Base-by-base conservation (phyloP, 2,113 vertebrate genomes). In the Hippopotamus amphibius region DNA sequence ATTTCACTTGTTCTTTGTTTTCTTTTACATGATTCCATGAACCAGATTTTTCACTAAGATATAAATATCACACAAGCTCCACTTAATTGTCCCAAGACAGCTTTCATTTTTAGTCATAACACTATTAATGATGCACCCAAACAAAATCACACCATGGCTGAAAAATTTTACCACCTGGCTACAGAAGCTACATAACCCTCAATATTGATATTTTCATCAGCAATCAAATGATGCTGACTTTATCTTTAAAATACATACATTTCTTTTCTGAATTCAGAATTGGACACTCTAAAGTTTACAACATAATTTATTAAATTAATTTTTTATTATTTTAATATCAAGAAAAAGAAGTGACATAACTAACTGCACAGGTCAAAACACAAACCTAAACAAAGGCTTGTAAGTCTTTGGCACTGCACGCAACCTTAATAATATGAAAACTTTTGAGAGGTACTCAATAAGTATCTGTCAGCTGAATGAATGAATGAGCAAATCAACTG, bases 131-230 rank as follows among this genome's bases (percentile, higher is more conserved):
- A 86, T 57, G n/a, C 46, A 92, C 48, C 86, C 71, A 93, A 88
- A 97, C 92, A 94, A 96, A 96, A 93, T 92, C 72, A 97, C 7
- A 76, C 46, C 10, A n/a, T 41, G 28, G 16, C 19, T 76, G 28
- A 90, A 96, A 82, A 82, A 22, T 22, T 76, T 1, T 55, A 55
- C 66, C 46, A 82, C 77, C 21, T 74, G 65, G 21, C 63, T 69
- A 83, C 1, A 61, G 63, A 57, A 84, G 80, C 50, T 57, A 84
- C 16, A 13, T 46, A 90, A 89, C 2, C 72, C 37, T 95, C 68
- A 37, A 72, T 89, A 87, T 71, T 61, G 92, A 6, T 87, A 83
- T 53, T 95, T 96, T 65, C 30, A 88, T 65, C 63, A 83, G 21
- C 43, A 87, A 87, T 89, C 30, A 48, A 95, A 96, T 86, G 15